Evolutionary conservation across 2,797 vertebrate genomes (phyloP), one percentile per base, ranked within the genome.

Genomic region (Lagodon rhomboides): DNA sequence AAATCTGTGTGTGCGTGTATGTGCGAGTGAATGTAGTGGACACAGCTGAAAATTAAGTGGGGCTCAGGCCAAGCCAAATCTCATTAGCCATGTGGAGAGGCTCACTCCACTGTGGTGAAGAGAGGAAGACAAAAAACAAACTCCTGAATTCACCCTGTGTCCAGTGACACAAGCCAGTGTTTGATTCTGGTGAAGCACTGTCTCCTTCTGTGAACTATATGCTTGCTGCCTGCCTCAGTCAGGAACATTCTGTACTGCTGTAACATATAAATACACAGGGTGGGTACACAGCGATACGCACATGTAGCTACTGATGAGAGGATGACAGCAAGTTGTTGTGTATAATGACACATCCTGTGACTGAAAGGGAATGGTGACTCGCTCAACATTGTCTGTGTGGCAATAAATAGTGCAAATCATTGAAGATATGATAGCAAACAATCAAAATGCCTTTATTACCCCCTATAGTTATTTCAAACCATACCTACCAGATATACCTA

Each of bases 11-110:
- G 1, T 46, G 22, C 25, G 22, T 61, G 11, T 64, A 15, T 64
- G 58, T 64, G 58, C 63, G 30, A 44, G 58, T 72, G 71, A 7
- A 25, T 74, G 79, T 68, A n/a, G 12, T 71, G 47, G 74, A 75
- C 46, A 53, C 54, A 75, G 64, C 60, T 73, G 41, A 67, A 80
- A 65, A 82, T 73, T 50, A 82, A 84, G 65, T 4, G 10, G 51
- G 49, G 61, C 12, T 87, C 60, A 70, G 67, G 67, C 73, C 46
- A 54, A 55, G 30, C 0, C 2, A 79, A 78, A 80, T 83, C 20
- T 60, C 58, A 83, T 89, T 70, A 82, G 68, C 22, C 10, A 56
- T 12, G 22, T 68, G 49, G 55, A 85, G 77, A 66, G 74, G 64
- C 56, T 82, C 65, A 70, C 49, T 73, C 7, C 65, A 59, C 5